These are phyloP conservation scores for Antigone vipio DNA, from an alignment of 2,113 vertebrate genomes.

Conservation along the genomic window DNA sequence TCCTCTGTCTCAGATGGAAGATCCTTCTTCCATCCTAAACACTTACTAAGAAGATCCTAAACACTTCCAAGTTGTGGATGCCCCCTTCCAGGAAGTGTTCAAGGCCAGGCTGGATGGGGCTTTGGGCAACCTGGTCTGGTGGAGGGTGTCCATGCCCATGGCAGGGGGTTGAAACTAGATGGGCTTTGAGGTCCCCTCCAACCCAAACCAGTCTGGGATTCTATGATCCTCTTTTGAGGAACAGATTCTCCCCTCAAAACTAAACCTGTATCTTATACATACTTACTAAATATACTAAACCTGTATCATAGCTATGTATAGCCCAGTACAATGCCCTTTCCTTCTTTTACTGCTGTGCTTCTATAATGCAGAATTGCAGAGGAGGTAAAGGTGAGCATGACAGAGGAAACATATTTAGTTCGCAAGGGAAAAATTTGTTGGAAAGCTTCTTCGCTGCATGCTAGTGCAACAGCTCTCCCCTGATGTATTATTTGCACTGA, in stretches of 20 bases:
- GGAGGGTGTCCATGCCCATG: too few relatives aligned
- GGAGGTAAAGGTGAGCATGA: neutral
- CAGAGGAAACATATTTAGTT: neutral
- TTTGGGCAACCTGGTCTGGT: too few relatives aligned
- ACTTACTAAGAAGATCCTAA: too few relatives aligned
- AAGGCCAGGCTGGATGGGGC: too few relatives aligned
- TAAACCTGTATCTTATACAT: rapidly evolving
- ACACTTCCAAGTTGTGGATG: too few relatives aligned
- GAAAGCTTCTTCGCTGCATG: neutral
- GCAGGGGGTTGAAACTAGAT: too few relatives aligned
- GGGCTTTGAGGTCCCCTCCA: too few relatives aligned
- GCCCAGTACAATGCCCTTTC: neutral
- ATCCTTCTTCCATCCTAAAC: too few relatives aligned
- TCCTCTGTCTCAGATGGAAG: neutral
- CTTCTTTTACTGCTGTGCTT: neutral
- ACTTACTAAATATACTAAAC: neutral
- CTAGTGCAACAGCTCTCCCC: neutral
- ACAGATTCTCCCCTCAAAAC: neutral
- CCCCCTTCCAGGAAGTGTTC: too few relatives aligned
- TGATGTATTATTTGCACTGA: neutral
- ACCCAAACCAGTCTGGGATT: too few relatives aligned
- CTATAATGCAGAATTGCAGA: neutral
- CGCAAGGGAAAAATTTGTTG: neutral
- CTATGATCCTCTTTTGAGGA: neutral
- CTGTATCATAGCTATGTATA: neutral